Percentiles rank a stretch among this genome's conserved stretches.
phyloP scores from a whole-genome alignment of 2,113 vertebrate genomes.

The Nestor notabilis region DNA sequence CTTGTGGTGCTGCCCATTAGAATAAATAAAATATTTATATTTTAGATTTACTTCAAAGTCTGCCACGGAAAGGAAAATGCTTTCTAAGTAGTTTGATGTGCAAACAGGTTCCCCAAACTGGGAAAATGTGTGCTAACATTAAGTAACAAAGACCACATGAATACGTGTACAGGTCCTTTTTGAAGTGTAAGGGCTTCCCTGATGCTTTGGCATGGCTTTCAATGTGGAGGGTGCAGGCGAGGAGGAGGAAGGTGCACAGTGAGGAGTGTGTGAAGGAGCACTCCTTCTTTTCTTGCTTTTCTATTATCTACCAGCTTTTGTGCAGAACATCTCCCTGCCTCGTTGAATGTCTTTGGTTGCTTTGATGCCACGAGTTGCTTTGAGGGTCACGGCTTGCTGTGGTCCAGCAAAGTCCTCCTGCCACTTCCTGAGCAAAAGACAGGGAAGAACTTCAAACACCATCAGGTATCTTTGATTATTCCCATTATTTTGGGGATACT shows the following conservation, averaged over 20 bases:
- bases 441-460: background rate
- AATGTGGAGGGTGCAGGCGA: background rate
- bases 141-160: background rate
- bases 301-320: background rate
- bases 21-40: slow-evolving; percentile 23
- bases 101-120: background rate
- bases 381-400: background rate
- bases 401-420: background rate
- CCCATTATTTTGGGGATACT: background rate
- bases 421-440: background rate
- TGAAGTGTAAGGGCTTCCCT: background rate
- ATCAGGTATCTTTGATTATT: background rate
- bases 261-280: background rate
- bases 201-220: background rate
- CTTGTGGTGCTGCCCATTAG: slow-evolving; percentile 12
- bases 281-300: background rate
- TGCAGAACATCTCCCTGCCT: background rate
- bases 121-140: background rate
- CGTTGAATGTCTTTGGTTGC: background rate
- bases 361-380: background rate
- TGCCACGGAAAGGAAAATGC: background rate
- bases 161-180: slow-evolving; percentile 22
- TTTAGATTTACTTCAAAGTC: slow-evolving; percentile 20
- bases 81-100: background rate
- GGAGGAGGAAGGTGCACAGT: background rate